Evolutionary conservation across 2,888 invertebrate species (phyloP).

Genomic region (Thecophora atra): DNA sequence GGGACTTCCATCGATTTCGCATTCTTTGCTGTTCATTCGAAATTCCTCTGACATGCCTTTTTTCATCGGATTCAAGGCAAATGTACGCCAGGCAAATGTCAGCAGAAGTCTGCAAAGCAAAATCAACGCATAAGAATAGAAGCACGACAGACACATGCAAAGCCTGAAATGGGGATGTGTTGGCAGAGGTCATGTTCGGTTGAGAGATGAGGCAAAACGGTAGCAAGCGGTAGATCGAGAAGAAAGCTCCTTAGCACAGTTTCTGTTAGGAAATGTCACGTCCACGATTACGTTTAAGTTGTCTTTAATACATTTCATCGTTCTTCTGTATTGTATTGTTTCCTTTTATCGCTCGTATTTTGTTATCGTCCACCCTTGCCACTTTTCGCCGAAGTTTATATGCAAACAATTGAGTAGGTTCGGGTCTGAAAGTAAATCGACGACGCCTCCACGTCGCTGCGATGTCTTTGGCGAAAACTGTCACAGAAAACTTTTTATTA

Average conservation of each 20-base stretch:
- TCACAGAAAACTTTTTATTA: background rate
- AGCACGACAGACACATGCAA: background rate
- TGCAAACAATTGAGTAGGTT: constrained; percentile 32
- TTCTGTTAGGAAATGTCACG: constrained; percentile 52
- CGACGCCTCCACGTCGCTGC: background rate
- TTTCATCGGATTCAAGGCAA: constrained; percentile 7
- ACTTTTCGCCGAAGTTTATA: constrained; percentile 13
- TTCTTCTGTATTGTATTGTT: constrained; percentile 1
- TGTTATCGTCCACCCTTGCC: background rate
- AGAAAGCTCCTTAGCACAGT: constrained; percentile 23
- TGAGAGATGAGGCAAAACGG: background rate
- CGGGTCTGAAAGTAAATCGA: constrained; percentile 31
- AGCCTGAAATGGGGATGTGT: background rate
- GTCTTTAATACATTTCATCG: constrained; percentile 7
- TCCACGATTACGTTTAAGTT: constrained; percentile 36
- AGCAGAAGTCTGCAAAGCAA: constrained; percentile 36
- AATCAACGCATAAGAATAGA: constrained; percentile 29
- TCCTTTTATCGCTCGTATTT: background rate
- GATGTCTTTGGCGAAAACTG: background rate
- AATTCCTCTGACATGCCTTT: constrained; percentile 43
- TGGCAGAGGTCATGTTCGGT: background rate
- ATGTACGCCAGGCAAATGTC: constrained; percentile 19
- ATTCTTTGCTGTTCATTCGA: constrained; percentile 41
- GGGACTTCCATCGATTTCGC: constrained; percentile 27
- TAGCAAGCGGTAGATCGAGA: background rate